phyloP scores from a whole-genome alignment of 1,140 invertebrate species.

The Lutraria rhynchaena region DNA sequence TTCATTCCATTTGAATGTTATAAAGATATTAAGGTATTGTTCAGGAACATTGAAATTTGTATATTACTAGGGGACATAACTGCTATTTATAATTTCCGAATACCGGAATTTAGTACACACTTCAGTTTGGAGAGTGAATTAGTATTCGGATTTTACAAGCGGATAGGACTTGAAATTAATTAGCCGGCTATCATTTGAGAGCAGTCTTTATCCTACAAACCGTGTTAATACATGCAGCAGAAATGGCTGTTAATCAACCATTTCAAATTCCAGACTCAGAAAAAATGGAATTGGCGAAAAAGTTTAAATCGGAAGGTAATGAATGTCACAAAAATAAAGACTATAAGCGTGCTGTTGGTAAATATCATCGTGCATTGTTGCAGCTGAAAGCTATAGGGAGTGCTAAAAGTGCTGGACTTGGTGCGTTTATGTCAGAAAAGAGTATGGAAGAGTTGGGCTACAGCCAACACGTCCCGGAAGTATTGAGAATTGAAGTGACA shows the following conservation, averaged over 20 bases:
- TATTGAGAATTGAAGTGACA: conserved; percentile 63
- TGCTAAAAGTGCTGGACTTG: conserved; percentile 48
- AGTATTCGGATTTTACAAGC: too few species aligned
- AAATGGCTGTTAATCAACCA: conserved; percentile 34
- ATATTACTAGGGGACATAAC: too few species aligned
- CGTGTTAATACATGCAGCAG: too few species aligned
- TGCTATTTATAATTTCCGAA: too few species aligned
- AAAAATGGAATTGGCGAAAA: conserved; percentile 68
- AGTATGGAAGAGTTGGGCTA: conserved; percentile 35
- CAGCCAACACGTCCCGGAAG: conserved; percentile 54
- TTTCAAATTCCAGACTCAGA: conserved; percentile 57
- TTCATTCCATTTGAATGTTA: too few species aligned
- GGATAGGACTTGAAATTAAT: too few species aligned
- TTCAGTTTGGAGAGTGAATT: too few species aligned
- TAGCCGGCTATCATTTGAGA: too few species aligned
- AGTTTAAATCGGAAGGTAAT: conserved; percentile 78
- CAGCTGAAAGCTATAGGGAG: conserved; percentile 73
- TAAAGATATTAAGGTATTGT: too few species aligned
- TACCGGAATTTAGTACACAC: too few species aligned
- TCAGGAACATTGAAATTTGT: too few species aligned
- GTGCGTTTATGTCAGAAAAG: conserved; percentile 37
- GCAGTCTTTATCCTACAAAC: too few species aligned
- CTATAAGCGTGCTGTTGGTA: conserved; percentile 74
- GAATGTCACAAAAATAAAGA: conserved; percentile 73
- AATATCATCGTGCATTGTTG: conserved; percentile 78